These are phyloP conservation scores for Hipparchia sbordonii DNA, from an alignment of 2,888 invertebrate species.

Conservation along the genomic window DNA sequence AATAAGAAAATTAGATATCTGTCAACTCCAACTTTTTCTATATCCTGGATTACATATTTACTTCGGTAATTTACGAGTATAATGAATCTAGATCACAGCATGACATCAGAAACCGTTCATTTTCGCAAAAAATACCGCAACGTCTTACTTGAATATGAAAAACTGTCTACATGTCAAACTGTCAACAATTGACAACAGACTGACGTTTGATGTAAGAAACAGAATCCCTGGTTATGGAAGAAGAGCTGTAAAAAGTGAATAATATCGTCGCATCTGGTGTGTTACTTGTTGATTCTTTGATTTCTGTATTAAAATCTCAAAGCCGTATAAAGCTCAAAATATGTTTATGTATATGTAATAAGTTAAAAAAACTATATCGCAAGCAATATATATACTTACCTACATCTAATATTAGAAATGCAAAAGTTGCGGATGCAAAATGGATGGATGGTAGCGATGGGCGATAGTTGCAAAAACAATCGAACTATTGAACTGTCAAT, in stretches of 20 bases:
- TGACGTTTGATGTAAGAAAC: slow-evolving; percentile 31
- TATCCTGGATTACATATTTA: slow-evolving; percentile 1
- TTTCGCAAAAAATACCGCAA: slow-evolving; percentile 23
- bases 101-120: slow-evolving; percentile 5
- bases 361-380: too few species aligned
- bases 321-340: background rate
- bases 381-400: too few species aligned
- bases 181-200: slow-evolving; percentile 30
- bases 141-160: slow-evolving; percentile 19
- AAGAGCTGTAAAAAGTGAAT: slow-evolving; percentile 5
- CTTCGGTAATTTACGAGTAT: background rate
- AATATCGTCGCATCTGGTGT: background rate
- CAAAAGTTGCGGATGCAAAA: too few species aligned
- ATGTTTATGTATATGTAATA: too few species aligned
- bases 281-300: background rate
- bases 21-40: slow-evolving; percentile 6
- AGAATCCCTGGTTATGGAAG: slow-evolving; percentile 25
- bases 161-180: slow-evolving; percentile 29
- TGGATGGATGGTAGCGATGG: too few species aligned
- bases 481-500: too few species aligned
- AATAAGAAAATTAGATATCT: background rate
- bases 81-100: slow-evolving; percentile 2
- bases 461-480: too few species aligned
- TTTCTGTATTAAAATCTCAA: slow-evolving; percentile 5
- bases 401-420: too few species aligned